Percentiles rank a stretch among this genome's conserved stretches.
phyloP scores from a whole-genome alignment of 35 echinoderm and acorn worm species.

The Chiridota heheva region DNA sequence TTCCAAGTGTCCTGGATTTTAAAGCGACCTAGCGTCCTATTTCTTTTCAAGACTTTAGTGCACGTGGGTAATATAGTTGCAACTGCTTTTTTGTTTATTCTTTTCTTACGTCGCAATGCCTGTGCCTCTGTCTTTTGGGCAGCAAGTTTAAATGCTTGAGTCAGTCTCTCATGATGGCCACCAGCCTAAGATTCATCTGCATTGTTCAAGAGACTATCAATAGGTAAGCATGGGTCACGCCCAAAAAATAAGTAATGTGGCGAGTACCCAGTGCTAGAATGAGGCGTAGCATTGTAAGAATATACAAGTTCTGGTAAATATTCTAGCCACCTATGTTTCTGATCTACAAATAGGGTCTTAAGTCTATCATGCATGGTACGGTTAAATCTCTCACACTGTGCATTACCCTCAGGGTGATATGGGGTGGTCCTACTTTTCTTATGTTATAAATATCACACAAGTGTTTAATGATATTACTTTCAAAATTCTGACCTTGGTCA shows the following conservation, averaged over 20 bases:
- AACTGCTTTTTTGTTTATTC: too few relatives aligned
- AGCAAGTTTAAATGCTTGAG: too few relatives aligned
- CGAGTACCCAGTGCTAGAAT: slow-evolving; percentile 60
- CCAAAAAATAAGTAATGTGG: slow-evolving; percentile 70
- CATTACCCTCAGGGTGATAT: slow-evolving; percentile 70
- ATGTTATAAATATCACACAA: slow-evolving; percentile 63
- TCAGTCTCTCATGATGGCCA: too few relatives aligned
- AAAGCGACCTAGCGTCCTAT: too few relatives aligned
- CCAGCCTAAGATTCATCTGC: too few relatives aligned
- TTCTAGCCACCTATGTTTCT: slow-evolving; percentile 52
- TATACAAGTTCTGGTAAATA: slow-evolving; percentile 58
- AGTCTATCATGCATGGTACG: slow-evolving; percentile 58
- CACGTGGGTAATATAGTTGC: too few relatives aligned
- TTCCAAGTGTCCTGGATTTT: too few relatives aligned
- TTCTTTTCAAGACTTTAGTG: too few relatives aligned
- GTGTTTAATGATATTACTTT: slow-evolving; percentile 38
- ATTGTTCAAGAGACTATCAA: slow-evolving; percentile 39
- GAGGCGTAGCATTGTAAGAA: slow-evolving; percentile 69
- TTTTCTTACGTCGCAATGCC: too few relatives aligned
- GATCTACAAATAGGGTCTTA: slow-evolving; percentile 8
- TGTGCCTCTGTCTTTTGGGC: too few relatives aligned
- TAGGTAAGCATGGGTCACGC: slow-evolving; percentile 51
- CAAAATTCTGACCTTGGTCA: slow-evolving; percentile 76
- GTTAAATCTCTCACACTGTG: slow-evolving; percentile 61
- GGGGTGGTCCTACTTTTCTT: slow-evolving; percentile 36